Base-by-base conservation (phyloP, 2,888 invertebrate genomes). In the Rambutsinella grinnellia region DNA sequence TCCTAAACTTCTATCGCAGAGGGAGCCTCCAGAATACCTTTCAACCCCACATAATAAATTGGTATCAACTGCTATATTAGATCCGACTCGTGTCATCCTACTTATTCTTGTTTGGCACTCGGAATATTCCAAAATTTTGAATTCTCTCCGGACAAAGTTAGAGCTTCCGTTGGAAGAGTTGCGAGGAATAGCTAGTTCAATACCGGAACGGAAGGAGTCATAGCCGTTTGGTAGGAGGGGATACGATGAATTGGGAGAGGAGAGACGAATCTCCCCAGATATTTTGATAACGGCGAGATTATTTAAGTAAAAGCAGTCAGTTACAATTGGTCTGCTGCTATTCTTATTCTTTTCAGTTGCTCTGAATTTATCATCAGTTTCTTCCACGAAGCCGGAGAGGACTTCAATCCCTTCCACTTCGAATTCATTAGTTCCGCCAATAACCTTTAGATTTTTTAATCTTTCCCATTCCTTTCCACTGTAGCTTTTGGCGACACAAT, bases 41-140 rank as follows among this genome's bases (percentile, higher is more conserved):
- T 67, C 67, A 3, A 67, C 67, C 2, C 67, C 67, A 67, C 67
- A 67, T 24, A 67, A 5, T 1, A 36, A 6, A 24, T 36, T 15
- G 1, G 21, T 13, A n/a, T 57, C 47, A 3, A 56, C 2, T 10
- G 15, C 19, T 6, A 3, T 8, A 13, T 54, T 28, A 23, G 3
- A 15, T 3, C 51, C 44, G 5, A 19, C 19, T 27, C 24, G 57
- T 1, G 6, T 1, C 19, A 67, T 47, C 66, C 53, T 2, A 13
- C 44, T 56, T 56, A 66, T 23, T 21, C 67, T 46, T 23, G 3
- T 54, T 26, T 58, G 53, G 27, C 67, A 67, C 47, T 67, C 67
- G n/a, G 5, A 10, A 1, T 46, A 2, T 1, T 49, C 54, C 57
- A 67, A 28, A 26, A 58, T 49, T 3, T 13, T 46, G 36, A 47